Conservation (phyloP, 2,113 vertebrate genomes). For the Rhynchomys soricoides region DNA sequence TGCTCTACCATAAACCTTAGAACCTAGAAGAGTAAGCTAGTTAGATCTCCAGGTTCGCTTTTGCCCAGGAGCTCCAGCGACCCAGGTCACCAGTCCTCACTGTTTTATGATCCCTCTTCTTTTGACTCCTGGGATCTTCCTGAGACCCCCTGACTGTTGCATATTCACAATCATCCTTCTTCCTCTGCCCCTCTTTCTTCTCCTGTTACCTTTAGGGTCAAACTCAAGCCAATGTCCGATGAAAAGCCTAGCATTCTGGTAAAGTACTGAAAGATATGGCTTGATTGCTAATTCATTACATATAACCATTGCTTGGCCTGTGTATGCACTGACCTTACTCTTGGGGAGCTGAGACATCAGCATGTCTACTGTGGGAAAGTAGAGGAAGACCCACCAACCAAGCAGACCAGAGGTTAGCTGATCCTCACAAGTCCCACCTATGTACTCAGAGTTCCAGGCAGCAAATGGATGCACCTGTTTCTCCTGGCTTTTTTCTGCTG, state of each 20-base stretch:
- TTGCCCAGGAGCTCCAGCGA: background rate
- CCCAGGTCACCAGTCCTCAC: too few species aligned
- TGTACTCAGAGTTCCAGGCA: background rate
- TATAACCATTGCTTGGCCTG: background rate
- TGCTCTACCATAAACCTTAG: background rate
- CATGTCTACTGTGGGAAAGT: background rate
- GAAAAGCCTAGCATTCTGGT: background rate
- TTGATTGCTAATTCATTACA: background rate
- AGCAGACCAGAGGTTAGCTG: fast-evolving
- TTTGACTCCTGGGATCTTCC: background rate
- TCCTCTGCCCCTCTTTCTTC: background rate
- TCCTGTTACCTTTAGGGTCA: background rate
- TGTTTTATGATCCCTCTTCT: background rate
- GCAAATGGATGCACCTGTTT: fast-evolving
- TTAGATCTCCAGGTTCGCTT: background rate
- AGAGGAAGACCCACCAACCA: background rate
- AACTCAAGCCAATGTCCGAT: background rate
- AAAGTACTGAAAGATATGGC: background rate
- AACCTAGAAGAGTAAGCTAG: background rate
- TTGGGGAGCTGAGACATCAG: background rate
- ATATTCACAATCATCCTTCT: background rate
- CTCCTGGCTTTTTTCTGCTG: background rate
- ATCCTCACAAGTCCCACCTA: fast-evolving
- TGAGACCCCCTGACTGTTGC: background rate
- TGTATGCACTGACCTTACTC: background rate